Evolutionary conservation across 2,888 invertebrate genomes (phyloP), one percentile per base, ranked within the genome.

Genomic region (Tachina fera): DNA sequence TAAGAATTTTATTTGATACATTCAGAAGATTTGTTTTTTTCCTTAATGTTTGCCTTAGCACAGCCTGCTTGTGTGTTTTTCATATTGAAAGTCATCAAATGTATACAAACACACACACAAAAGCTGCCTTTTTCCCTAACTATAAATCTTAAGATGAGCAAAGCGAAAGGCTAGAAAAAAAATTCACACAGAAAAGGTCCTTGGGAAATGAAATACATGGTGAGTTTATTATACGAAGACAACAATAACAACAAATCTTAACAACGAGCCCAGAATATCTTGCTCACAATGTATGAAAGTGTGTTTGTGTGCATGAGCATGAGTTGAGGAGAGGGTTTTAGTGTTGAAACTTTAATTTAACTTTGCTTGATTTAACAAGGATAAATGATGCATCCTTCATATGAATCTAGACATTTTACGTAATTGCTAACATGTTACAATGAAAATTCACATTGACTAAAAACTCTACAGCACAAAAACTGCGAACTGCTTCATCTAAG

Each of bases 321-420:
- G 16, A 51, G 39, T 51, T 45, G 41, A 72, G 67, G 45, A 71
- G 81, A 83, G 63, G 78, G 71, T 84, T 86, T 85, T 76, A 80
- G 86, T 86, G 86, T 80, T 86, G 86, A 86, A 87, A 81, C 84
- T 87, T 87, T 87, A 87, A 87, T 87, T 87, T 84, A 87, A 87
- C 84, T 87, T 87, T 78, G 77, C 84, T 84, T 84, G 81, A 87
- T 84, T 89, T 90, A 90, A 90, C 90, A 90, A 90, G 90, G 90
- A 90, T 90, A 90, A 90, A 90, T 90, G 90, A 90, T 90, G 89
- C 88, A 79, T 84, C 86, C 87, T 88, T 87, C 87, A 88, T 88
- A 89, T 84, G 84, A 77, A 87, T 84, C 87, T 88, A 84, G 87
- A 87, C 85, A 87, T 76, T 80, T 76, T 84, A 84, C 82, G 86